These are phyloP conservation scores for Catharus minimus DNA, from an alignment of 2,113 vertebrate species.

Conservation along the genomic window DNA sequence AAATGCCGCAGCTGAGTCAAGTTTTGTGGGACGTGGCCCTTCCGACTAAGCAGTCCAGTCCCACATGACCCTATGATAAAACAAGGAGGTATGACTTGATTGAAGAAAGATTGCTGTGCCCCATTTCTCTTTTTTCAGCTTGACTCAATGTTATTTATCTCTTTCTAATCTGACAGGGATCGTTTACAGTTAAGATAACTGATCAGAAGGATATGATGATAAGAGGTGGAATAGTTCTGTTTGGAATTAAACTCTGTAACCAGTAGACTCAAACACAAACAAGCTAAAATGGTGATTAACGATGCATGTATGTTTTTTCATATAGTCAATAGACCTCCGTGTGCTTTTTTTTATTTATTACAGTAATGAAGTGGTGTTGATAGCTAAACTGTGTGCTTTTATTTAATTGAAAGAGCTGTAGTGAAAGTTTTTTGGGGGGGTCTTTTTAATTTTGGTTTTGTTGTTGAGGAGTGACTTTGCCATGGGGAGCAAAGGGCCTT, in stretches of 20 bases:
- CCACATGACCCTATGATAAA: conserved; percentile 68
- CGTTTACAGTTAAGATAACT: conserved; percentile 98
- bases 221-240: conserved; percentile 97
- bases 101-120: conserved; percentile 71
- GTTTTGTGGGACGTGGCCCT: conserved; percentile 68
- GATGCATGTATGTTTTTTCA: conserved; percentile 96
- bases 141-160: conserved; percentile 98
- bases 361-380: conserved; percentile 98
- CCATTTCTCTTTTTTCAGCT: conserved; percentile 74
- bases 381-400: conserved; percentile 98
- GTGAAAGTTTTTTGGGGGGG: conserved; percentile 78
- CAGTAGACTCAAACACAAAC: conserved; percentile 97
- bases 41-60: conserved; percentile 49
- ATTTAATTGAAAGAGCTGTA: conserved; percentile 88
- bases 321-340: conserved; percentile 95
- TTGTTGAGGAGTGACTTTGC: conserved; percentile 89
- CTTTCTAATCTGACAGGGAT: conserved; percentile 99
- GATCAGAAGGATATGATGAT: conserved; percentile 90
- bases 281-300: conserved; percentile 99
- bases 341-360: conserved; percentile 89
- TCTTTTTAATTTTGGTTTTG: conserved; percentile 81
- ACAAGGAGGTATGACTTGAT: conserved; percentile 77
- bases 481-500: conserved; percentile 81
- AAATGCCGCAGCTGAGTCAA: conserved; percentile 77
- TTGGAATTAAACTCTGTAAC: conserved; percentile 94